Conservation (phyloP, 2,888 invertebrate species). For the Leptinotarsa tumamoca region DNA sequence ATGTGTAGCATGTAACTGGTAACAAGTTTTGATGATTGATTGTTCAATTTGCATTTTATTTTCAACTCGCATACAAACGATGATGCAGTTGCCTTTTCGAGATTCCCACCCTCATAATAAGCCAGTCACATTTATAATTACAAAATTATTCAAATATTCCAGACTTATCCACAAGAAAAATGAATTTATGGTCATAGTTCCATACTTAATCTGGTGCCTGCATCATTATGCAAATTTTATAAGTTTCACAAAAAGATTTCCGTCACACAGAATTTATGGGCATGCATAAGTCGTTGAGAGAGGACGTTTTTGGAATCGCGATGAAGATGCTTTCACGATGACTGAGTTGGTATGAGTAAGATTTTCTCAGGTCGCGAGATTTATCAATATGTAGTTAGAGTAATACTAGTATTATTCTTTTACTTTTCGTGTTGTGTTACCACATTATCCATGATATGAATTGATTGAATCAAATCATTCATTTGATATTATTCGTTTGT, state of each 20-base stretch:
- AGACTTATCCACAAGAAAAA: conserved; percentile 34
- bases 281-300: conserved; percentile 38
- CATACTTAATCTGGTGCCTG: conserved; percentile 40
- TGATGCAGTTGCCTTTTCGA: neutral
- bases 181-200: conserved; percentile 40
- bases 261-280: conserved; percentile 39
- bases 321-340: conserved; percentile 21
- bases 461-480: too few species aligned
- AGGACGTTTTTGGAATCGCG: conserved; percentile 18
- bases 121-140: conserved; percentile 16
- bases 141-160: conserved; percentile 15
- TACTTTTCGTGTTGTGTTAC: too few species aligned
- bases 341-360: conserved; percentile 4
- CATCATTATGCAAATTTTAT: conserved; percentile 47
- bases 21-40: too few species aligned
- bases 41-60: neutral
- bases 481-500: too few species aligned
- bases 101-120: neutral
- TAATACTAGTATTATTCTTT: too few species aligned
- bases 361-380: conserved; percentile 29
- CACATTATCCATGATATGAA: too few species aligned
- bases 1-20: too few species aligned
- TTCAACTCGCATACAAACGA: neutral
- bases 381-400: neutral
- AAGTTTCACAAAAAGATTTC: conserved; percentile 44